Evolutionary conservation across 2,113 vertebrate species (phyloP), one percentile per base, ranked within the genome.

Genomic region (Bambusicola thoracicus): DNA sequence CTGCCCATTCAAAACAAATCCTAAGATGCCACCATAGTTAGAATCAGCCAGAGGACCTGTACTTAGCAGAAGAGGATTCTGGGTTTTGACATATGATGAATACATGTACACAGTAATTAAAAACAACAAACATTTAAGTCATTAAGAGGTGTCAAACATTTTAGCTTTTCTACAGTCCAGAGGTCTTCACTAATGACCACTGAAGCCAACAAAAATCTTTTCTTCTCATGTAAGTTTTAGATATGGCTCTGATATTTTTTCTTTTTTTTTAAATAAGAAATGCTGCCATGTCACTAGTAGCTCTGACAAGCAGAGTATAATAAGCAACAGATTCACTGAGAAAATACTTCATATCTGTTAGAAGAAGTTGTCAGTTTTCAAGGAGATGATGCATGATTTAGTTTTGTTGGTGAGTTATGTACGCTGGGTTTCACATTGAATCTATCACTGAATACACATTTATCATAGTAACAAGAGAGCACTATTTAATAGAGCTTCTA

Each of bases 341-440:
- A 95, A 94, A 87, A 75, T 74, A 48, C n/a, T 58, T 86, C 59
- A 10, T 92, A 43, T 79, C 38, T 82, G 61, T 91, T 93, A 79
- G 78, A 65, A 65, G 51, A 77, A 85, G 62, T 14, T 90, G 90
- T 49, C 49, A 43, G 36, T 89, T 85, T 93, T 95, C 48, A 77
- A 61, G 70, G 13, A 87, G 73, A 43, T 41, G 68, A 81, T 82
- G 14, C 40, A 73, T 80, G 61, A 56, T 66, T 80, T 55, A 48
- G 58, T 14, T 93, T 70, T 90, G 51, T 81, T 58, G 59, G 68
- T 88, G 74, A 80, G 32, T 77, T 87, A 61, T 48, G 34, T 76
- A 22, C 43, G 12, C 15, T 67, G 81, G 7, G 13, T 85, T 95
- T 94, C 14, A 1, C 38, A 24, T 88, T 84, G 83, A 87, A 88